A percentile compares a stretch with the other conserved stretches of the same genome.
These are phyloP conservation scores for Seriola aureovittata DNA, from an alignment of 2,113 vertebrate species.

Conservation along the genomic window DNA sequence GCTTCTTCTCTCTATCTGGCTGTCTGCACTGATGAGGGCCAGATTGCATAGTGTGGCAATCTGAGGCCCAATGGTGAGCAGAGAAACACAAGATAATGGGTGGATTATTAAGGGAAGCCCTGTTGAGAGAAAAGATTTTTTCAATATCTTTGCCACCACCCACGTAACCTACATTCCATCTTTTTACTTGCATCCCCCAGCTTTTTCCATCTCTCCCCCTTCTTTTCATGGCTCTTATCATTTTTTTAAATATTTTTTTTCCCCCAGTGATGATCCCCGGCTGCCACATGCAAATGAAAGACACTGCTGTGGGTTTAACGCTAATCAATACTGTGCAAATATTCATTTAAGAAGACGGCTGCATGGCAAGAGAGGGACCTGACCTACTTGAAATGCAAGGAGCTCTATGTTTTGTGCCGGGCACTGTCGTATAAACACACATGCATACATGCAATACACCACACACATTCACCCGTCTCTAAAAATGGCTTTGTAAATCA, in stretches of 20 bases:
- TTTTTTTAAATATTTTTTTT: slow-evolving; percentile 10
- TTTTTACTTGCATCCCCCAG: slow-evolving; percentile 32
- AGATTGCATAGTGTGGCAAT: slow-evolving; percentile 66
- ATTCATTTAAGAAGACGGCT: slow-evolving; percentile 74
- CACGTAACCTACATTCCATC: slow-evolving; percentile 69
- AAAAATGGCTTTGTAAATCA: slow-evolving; percentile 26
- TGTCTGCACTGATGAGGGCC: slow-evolving; percentile 78
- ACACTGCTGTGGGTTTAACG: slow-evolving; percentile 72
- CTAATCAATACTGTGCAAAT: slow-evolving; percentile 80
- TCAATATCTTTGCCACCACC: slow-evolving; percentile 72
- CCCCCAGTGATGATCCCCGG: slow-evolving; percentile 43
- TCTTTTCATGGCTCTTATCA: slow-evolving; percentile 38
- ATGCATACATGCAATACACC: slow-evolving; percentile 22
- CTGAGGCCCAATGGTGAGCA: slow-evolving; percentile 68
- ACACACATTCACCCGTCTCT: not conserved
- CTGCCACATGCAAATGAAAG: slow-evolving; percentile 76
- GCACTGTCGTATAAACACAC: slow-evolving; percentile 33
- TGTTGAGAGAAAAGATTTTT: slow-evolving; percentile 75
- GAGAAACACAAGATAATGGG: slow-evolving; percentile 82
- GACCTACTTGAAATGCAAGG: slow-evolving; percentile 70
- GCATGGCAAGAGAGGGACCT: slow-evolving; percentile 49
- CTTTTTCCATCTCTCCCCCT: not conserved
- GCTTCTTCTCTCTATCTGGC: slow-evolving; percentile 67
- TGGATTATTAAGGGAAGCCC: slow-evolving; percentile 81
- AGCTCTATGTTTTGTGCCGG: slow-evolving; percentile 19